Evolutionary conservation across 2,888 invertebrate species (phyloP).

Genomic region (Odontomyia ornata): DNA sequence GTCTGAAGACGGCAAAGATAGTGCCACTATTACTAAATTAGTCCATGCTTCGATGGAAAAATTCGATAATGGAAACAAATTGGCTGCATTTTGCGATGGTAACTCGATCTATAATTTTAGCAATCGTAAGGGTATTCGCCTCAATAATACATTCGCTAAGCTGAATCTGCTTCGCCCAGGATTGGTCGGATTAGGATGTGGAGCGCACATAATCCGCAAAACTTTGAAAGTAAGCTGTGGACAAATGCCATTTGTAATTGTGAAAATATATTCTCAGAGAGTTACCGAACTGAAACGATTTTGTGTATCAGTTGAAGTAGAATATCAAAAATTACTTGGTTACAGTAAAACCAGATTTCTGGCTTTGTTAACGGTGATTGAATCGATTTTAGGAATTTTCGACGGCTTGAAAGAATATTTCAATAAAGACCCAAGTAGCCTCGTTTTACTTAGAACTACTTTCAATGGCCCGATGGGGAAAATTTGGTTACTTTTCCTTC

Average conservation of each 20-base stretch:
- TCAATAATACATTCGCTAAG: neutral
- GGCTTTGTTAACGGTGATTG: neutral
- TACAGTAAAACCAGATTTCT: neutral
- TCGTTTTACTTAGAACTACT: neutral
- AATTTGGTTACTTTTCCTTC: neutral
- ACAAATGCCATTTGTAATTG: neutral
- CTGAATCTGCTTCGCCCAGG: neutral
- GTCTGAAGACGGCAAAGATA: neutral
- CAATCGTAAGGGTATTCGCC: neutral
- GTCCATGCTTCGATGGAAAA: neutral
- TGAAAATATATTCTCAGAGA: conserved; percentile 13
- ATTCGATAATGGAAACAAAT: neutral
- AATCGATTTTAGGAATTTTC: neutral
- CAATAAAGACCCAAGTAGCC: neutral
- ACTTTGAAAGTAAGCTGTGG: neutral
- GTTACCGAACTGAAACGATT: neutral
- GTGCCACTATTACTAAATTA: neutral
- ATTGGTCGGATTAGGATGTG: neutral
- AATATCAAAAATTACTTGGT: neutral
- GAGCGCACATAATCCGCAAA: neutral
- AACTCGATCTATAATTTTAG: neutral
- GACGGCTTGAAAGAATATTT: neutral
- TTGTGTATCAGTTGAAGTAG: neutral
- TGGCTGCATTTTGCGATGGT: neutral
- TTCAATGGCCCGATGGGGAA: neutral